Conservation (phyloP, 2,113 vertebrate genomes). For the Megaceryle torquata region DNA sequence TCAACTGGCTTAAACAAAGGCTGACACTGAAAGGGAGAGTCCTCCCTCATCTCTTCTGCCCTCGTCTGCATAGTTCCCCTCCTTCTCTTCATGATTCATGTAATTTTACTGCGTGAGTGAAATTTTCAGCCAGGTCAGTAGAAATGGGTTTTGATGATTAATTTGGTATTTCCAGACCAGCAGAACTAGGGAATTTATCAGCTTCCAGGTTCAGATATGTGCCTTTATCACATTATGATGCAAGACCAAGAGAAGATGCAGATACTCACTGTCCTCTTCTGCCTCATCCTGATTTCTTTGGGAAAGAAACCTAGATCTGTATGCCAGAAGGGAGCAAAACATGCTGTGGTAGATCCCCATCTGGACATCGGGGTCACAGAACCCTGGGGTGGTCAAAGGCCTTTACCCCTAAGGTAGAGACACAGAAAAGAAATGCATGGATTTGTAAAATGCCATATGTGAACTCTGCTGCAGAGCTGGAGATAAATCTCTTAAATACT, state of each 20-base stretch:
- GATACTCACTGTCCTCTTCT: not conserved
- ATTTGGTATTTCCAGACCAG: not conserved
- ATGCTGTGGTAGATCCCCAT: rapidly evolving
- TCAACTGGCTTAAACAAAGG: not conserved
- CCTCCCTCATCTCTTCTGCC: not conserved
- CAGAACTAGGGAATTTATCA: not conserved
- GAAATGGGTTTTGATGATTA: not conserved
- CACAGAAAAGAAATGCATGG: not conserved
- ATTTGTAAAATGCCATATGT: not conserved
- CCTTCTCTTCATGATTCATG: not conserved
- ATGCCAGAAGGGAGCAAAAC: not conserved
- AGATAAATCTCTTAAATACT: not conserved
- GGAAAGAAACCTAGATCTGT: not conserved
- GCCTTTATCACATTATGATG: not conserved
- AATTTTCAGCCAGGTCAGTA: not conserved
- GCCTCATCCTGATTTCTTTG: not conserved
- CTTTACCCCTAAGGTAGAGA: not conserved
- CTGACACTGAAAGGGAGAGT: not conserved
- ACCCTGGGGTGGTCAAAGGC: not conserved
- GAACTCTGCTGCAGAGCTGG: not conserved
- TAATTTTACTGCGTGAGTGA: not conserved
- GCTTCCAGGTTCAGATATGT: not conserved
- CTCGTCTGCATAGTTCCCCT: not conserved
- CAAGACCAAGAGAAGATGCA: not conserved
- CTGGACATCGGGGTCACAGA: not conserved